Evolutionary conservation across 2,888 invertebrate genomes (phyloP), one percentile per base, ranked within the genome.

Genomic region (Chrysolina haemoptera): DNA sequence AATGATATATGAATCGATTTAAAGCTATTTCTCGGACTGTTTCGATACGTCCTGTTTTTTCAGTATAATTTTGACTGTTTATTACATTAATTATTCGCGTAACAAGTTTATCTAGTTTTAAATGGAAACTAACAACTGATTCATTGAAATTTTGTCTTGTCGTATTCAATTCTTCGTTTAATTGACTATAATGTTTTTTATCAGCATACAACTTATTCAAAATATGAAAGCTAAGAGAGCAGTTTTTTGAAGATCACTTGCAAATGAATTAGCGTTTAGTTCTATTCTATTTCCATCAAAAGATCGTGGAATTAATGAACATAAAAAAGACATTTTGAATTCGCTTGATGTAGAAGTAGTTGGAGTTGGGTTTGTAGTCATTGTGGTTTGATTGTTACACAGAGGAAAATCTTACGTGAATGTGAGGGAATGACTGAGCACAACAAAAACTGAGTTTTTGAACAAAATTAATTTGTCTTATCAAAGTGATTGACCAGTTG

Each of bases 131-230:
- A 40, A 40, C 63, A 40, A 63, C 63, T 18, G 35, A 40, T 62
- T 62, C 62, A 27, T 62, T 27, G 27, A 18, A n/a, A 62, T 35
- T 35, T 22, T 6, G 62, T 62, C 35, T 62, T 22, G 27, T 27
- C 5, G 62, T 62, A 62, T 62, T 62, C n/a, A 62, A 27, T 27
- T 62, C 2, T 27, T 62, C 62, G 27, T 35, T 62, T 62, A 22
- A 62, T 62, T 62, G 62, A 22, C n/a, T 27, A 5, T 62, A 62
- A 62, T 62, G 27, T 62, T 62, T 62, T 27, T 63, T 63, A 63
- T 63, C 63, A 18, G 18, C 12, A 43, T 40, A 63, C 40, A 63
- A 63, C 12, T 27, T 35, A 43, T 40, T 40, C 43, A 63, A 43
- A 9, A 40, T 63, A 40, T 63, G n/a, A 50, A 50, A 50, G 50